Conservation (phyloP, 2,888 invertebrate genomes). For the Atethmia centrago region DNA sequence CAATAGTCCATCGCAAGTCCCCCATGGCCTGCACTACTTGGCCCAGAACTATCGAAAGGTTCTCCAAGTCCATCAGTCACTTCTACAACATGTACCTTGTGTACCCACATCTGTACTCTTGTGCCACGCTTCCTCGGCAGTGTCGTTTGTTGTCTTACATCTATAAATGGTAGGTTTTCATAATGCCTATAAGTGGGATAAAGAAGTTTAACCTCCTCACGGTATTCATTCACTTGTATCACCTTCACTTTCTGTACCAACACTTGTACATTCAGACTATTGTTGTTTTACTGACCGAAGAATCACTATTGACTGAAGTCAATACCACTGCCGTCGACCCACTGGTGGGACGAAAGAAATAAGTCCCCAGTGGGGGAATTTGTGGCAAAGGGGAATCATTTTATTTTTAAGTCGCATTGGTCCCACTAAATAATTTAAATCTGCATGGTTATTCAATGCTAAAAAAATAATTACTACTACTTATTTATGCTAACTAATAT, state of each 20-base stretch:
- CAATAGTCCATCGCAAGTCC: not conserved
- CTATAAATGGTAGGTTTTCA: not conserved
- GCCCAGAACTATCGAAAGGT: too few relatives aligned
- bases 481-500: too few relatives aligned
- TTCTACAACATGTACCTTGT: constrained; percentile 26
- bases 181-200: not conserved
- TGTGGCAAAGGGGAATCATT: too few relatives aligned
- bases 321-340: too few relatives aligned
- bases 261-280: constrained; percentile 27
- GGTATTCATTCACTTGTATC: constrained; percentile 19
- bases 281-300: too few relatives aligned
- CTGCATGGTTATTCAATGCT: too few relatives aligned
- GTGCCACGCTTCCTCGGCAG: not conserved
- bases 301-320: too few relatives aligned
- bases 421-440: too few relatives aligned
- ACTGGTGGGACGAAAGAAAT: too few relatives aligned
- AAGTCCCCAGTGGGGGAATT: too few relatives aligned
- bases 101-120: constrained; percentile 22
- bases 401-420: too few relatives aligned
- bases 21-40: rapidly evolving
- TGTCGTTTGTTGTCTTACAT: not conserved
- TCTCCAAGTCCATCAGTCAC: not conserved
- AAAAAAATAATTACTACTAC: too few relatives aligned
- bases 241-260: constrained; percentile 24
- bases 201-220: constrained; percentile 1